Base-by-base conservation (phyloP, 2,113 vertebrate species). In the Orthonyx spaldingii region DNA sequence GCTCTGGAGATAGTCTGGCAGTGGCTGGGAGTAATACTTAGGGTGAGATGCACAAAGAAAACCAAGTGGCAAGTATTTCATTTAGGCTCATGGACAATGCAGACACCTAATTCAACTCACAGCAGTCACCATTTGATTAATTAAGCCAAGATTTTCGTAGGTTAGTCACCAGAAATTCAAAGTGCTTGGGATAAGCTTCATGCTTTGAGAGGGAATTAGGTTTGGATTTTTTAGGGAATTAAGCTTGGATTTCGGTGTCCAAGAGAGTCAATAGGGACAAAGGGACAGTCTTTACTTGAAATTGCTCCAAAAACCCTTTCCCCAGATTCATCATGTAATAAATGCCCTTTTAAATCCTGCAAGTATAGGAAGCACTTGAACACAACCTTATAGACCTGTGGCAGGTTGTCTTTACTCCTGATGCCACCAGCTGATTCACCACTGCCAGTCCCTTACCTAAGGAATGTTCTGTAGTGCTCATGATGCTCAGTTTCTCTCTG, bases 81-180 rank as follows among this genome's bases (percentile, higher is more conserved):
- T 88, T 93, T 56, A 50, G 16, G 59, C 13, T 74, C 5, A 17
- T 13, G 23, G 27, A 22, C 21, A 41, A 6, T 64, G 9, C 20
- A 65, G 33, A 21, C 26, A 56, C 16, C 5, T 52, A 69, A 69
- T 56, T 65, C 27, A 84, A 69, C 21, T 65, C 41, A 30, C 10
- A 74, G 56, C 66, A 69, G 41, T 23, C 1, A 0, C 18, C 6
- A 20, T 11, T n/a, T n/a, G n/a, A n/a, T n/a, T n/a, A n/a, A n/a
- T n/a, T n/a, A n/a, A n/a, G 60, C 41, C 18, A n/a, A 81, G 57
- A 42, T 46, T 32, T 71, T 32, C n/a, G 53, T 61, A 52, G 21
- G 13, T 75, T 44, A 52, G 52, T 33, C 47, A 71, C n/a, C 32
- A 89, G 52, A 61, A 89, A 89, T 30, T 76, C 47, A 61, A 56